Evolutionary conservation across 1,140 invertebrate genomes (phyloP).

Genomic region (Saccostrea cuccullata): DNA sequence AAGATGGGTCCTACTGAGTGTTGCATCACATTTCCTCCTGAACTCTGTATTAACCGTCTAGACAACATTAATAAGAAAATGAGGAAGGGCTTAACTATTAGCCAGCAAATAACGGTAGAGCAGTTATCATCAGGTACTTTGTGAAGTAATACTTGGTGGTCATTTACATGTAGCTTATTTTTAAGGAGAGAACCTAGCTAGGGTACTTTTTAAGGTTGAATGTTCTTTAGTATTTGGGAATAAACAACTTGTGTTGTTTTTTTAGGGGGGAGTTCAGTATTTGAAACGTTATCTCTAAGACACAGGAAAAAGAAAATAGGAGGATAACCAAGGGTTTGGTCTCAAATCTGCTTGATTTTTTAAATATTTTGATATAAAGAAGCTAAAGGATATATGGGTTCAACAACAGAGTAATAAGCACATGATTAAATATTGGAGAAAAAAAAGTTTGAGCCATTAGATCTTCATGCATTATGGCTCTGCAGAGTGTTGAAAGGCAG

Average conservation of each 20-base stretch:
- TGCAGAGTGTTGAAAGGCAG: slow-evolving; percentile 28
- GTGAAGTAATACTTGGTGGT: no score
- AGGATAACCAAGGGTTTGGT: neutral
- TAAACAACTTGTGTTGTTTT: neutral
- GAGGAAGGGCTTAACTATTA: neutral
- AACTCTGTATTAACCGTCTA: neutral
- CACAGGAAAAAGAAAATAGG: neutral
- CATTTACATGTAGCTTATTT: no score
- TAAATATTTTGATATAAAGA: slow-evolving; percentile 18
- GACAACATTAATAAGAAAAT: neutral
- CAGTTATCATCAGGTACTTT: no score
- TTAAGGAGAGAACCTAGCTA: no score
- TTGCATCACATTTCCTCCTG: neutral
- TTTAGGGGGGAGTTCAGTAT: neutral
- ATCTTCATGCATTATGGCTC: neutral
- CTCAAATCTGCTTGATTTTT: neutral
- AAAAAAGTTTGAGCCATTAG: slow-evolving; percentile 16
- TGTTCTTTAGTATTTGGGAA: neutral
- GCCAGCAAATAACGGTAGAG: no score
- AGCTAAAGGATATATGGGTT: neutral
- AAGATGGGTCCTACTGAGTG: neutral
- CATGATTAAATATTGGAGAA: slow-evolving; percentile 21
- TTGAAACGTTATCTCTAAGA: neutral
- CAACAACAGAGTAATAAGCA: slow-evolving; percentile 2
- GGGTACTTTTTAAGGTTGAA: neutral